Evolutionary conservation across 2,113 vertebrate species (phyloP).

Genomic region (Podarcis cretensis): DNA sequence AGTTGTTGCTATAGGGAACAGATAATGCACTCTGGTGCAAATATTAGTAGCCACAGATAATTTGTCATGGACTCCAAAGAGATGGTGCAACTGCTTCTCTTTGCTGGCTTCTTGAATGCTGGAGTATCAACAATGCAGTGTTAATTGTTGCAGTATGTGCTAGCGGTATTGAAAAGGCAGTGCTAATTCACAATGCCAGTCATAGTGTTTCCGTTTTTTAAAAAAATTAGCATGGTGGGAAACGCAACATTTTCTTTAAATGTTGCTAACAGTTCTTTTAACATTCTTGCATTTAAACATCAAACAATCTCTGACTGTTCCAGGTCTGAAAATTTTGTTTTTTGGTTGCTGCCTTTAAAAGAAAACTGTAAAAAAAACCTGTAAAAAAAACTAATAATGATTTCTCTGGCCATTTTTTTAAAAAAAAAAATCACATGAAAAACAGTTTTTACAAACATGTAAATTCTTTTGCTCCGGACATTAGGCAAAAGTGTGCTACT

Average conservation of each 20-base stretch:
- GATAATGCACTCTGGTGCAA: slow-evolving; percentile 47
- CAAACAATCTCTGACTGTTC: not conserved
- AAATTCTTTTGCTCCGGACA: not conserved
- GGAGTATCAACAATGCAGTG: slow-evolving; percentile 36
- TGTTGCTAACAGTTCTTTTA: not conserved
- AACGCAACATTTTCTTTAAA: slow-evolving; percentile 51
- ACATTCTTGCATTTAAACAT: not conserved
- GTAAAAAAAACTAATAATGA: not conserved
- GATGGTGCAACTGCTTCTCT: slow-evolving; percentile 55
- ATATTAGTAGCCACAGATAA: slow-evolving; percentile 41
- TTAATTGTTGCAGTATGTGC: slow-evolving; percentile 47
- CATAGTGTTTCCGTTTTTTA: slow-evolving; percentile 37
- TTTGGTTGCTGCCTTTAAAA: not conserved
- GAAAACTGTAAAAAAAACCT: not conserved
- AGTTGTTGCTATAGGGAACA: slow-evolving; percentile 22
- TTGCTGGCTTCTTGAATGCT: slow-evolving; percentile 40
- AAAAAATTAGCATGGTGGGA: slow-evolving; percentile 50
- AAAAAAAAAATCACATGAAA: not conserved
- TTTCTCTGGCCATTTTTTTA: not conserved
- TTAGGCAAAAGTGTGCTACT: not conserved
- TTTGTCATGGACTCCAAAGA: slow-evolving; percentile 35
- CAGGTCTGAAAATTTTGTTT: not conserved
- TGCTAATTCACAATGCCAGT: slow-evolving; percentile 47
- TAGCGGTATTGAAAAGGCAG: slow-evolving; percentile 36
- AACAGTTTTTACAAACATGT: not conserved